Base-by-base conservation (phyloP, 2,797 vertebrate genomes). In the Phoebastria nigripes region DNA sequence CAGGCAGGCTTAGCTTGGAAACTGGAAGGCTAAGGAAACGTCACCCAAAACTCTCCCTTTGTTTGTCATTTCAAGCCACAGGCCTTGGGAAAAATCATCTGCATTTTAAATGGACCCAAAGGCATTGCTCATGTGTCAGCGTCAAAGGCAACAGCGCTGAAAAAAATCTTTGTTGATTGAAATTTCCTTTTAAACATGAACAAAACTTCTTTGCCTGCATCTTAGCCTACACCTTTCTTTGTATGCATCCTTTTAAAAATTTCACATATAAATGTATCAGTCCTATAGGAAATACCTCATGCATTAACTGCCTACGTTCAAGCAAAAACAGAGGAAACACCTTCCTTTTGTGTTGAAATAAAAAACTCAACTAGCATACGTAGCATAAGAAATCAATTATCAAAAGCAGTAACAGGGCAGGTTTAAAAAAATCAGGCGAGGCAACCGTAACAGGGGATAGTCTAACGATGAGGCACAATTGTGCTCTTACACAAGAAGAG, bases 1-100 rank as follows among this genome's bases (percentile, higher is more conserved):
- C 92, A 96, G 72, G 89, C 85, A 96, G 86, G 62, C 91, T 97
- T 97, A 95, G 85, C 74, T 79, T 93, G 66, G 87, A 93, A 94
- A 86, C 83, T 52, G 61, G 83, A 97, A 94, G n/a, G 84, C 93
- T 93, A 89, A 65, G 90, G 69, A 94, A 95, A 90, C 55, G 16
- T 92, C 90, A 94, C 44, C 72, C 63, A 83, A 85, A 96, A 95
- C 62, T 88, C 95, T 86, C 72, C 71, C 81, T 93, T 88, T 97
- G 96, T 97, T 94, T 94, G 94, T 70, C 84, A 89, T 35, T 84
- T 94, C 90, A 96, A 96, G 81, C 63, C 79, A 80, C n/a, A 94
- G 90, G 77, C 31, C 16, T 56, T 77, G 72, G 62, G 83, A 91
- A 87, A 93, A 91, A 94, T 77, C 46, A 35, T 89, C 89, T 86